Base-by-base conservation (phyloP, 1,140 invertebrate species). In the Cydia amplana region DNA sequence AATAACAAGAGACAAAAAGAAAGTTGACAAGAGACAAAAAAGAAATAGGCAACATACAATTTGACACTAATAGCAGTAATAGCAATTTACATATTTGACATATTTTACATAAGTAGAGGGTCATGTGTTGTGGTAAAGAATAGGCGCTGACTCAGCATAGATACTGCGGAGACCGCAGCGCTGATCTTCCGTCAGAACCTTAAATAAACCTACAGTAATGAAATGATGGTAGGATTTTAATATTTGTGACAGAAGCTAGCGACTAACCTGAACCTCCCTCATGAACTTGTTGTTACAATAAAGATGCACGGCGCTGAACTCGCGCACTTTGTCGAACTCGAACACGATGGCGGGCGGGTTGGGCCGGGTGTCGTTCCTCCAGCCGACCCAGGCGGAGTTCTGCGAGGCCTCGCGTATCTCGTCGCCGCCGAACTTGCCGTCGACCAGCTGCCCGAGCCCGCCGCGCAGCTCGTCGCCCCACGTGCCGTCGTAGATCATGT, bases 371-470 rank as follows among this genome's bases (percentile, higher is more conserved):
- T 98, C 97, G 92, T 98, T 98, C 77, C 95, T 95, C 98, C 98
- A 99, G 0, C 98, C 98, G 9, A 99, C 96, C 98, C 98, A 99
- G 60, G 96, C 95, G 0, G 89, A 85, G 64, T 81, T 85, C n/a
- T 95, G 94, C 79, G 97, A 95, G 74, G 96, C 97, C 73, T 96
- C 97, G 94, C 91, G 77, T 88, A 93, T 82, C 75, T 92, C 90
- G 73, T 92, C 87, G 1, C 88, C 89, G 6, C 90, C 89, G 76
- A 88, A 91, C 76, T 85, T 85, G 0, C 98, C 98, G 89, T 99
- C 98, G n/a, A 96, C 96, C 64, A 99, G 94, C 89, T 98, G 97
- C 25, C 98, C 98, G 7, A 99, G 91, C 2, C 98, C 98, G 20
- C 96, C 95, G 16, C 94, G 94, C 74, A 98, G 94, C 80, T 94